Conservation (phyloP, 2,113 vertebrate genomes). For the Ceratotherium simum region DNA sequence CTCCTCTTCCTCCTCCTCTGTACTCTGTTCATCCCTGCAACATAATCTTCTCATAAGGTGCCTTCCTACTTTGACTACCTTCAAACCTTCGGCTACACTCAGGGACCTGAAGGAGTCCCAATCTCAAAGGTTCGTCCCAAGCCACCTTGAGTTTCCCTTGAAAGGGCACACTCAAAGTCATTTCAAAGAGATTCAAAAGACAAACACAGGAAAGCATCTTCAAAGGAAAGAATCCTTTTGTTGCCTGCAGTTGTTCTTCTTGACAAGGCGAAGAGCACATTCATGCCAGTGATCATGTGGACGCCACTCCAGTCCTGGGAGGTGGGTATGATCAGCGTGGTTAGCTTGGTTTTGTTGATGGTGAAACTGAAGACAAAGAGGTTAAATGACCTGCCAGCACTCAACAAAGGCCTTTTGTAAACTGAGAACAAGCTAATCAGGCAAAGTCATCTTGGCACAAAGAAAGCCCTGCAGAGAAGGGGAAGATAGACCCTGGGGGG, state of each 20-base stretch:
- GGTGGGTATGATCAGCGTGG: not conserved
- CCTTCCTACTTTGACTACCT: not conserved
- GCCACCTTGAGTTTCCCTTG: not conserved
- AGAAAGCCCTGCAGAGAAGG: not conserved
- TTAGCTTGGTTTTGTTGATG: not conserved
- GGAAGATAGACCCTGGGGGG: fast-evolving
- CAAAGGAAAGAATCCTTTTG: not conserved
- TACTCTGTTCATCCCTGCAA: not conserved
- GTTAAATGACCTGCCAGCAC: not conserved
- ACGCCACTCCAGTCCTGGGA: not conserved
- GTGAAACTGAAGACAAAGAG: not conserved
- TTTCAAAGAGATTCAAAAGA: not conserved
- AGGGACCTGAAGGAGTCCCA: not conserved
- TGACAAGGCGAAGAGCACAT: not conserved
- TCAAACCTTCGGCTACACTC: not conserved
- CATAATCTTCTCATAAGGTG: not conserved
- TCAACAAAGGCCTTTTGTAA: not conserved
- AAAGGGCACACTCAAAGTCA: not conserved
- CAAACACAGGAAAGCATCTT: not conserved
- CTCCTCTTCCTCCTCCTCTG: no score
- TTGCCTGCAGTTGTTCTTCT: not conserved
- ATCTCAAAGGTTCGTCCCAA: not conserved
- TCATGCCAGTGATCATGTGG: not conserved
- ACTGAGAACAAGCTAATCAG: not conserved
- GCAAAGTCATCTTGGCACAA: not conserved